Evolutionary conservation across 2,888 invertebrate genomes (phyloP).

Genomic region (Folsomia candida): DNA sequence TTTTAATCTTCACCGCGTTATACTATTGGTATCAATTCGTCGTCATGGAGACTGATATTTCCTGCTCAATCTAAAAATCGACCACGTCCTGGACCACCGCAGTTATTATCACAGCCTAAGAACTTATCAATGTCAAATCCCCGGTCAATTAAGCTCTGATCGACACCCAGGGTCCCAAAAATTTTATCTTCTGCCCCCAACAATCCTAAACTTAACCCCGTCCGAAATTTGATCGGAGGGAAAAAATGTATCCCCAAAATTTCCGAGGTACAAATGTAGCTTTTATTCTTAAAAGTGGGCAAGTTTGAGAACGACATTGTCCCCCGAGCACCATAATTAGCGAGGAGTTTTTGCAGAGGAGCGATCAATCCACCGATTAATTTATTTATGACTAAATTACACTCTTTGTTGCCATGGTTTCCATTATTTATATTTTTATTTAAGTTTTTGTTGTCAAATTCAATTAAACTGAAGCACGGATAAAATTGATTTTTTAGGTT

Average conservation of each 20-base stretch:
- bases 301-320: not conserved
- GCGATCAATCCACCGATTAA: not conserved
- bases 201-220: not conserved
- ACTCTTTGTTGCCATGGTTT: not conserved
- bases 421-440: not conserved
- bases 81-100: no score
- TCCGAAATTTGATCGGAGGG: not conserved
- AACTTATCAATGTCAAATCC: not conserved
- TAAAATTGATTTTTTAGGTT: not conserved
- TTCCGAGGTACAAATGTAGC: not conserved
- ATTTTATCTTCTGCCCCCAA: not conserved
- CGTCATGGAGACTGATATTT: not conserved
- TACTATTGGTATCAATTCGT: slow-evolving; percentile 79
- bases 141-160: not conserved
- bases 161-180: not conserved
- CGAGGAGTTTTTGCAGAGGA: not conserved
- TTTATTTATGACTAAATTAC: not conserved
- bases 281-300: not conserved
- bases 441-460: no score
- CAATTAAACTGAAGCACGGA: not conserved
- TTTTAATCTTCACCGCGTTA: slow-evolving; percentile 81
- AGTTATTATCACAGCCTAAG: no score
- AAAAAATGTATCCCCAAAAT: not conserved
- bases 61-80: no score
- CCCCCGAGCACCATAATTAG: not conserved